Percentiles rank a stretch among this genome's conserved stretches.
These are phyloP conservation scores for Channa striata DNA, from an alignment of 2,797 vertebrate genomes.

Conservation along the genomic window DNA sequence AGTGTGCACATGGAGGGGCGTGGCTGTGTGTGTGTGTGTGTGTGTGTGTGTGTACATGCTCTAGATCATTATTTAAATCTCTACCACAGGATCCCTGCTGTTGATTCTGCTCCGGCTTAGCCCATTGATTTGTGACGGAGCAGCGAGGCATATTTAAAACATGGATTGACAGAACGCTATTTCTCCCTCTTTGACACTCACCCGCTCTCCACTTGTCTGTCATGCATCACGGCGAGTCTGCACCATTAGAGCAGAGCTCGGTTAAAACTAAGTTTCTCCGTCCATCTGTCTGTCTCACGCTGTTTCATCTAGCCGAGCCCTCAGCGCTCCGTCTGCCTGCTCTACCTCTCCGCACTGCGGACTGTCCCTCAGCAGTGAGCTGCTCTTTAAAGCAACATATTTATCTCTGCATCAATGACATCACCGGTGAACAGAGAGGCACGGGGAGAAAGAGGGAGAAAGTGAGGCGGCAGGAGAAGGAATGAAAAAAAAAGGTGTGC, in stretches of 20 bases:
- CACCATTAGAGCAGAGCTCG: constrained; percentile 25
- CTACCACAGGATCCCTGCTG: constrained; percentile 46
- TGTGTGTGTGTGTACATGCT: constrained; percentile 26
- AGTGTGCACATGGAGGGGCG: constrained; percentile 29
- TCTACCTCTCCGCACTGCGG: constrained; percentile 74
- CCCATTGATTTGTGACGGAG: constrained; percentile 63
- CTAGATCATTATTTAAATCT: constrained; percentile 70
- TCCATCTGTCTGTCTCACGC: constrained; percentile 27
- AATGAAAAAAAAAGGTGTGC: constrained; percentile 51
- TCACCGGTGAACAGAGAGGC: constrained; percentile 57
- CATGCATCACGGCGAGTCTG: constrained; percentile 29
- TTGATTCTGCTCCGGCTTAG: constrained; percentile 45
- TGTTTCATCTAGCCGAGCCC: constrained; percentile 47
- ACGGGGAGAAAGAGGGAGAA: constrained; percentile 30
- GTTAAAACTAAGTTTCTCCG: constrained; percentile 52
- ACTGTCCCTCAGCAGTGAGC: constrained; percentile 72
- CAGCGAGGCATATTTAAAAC: constrained; percentile 66
- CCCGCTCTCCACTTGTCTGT: constrained; percentile 32
- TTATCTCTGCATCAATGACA: constrained; percentile 80
- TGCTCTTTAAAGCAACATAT: constrained; percentile 77
- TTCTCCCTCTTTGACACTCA: constrained; percentile 27
- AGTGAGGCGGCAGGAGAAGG: constrained; percentile 22
- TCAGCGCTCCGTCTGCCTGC: constrained; percentile 42
- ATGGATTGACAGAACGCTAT: constrained; percentile 55
- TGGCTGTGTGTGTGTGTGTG: constrained; percentile 23